phyloP scores from a whole-genome alignment of 2,888 invertebrate species.

The Caenorhabditis japonica region DNA sequence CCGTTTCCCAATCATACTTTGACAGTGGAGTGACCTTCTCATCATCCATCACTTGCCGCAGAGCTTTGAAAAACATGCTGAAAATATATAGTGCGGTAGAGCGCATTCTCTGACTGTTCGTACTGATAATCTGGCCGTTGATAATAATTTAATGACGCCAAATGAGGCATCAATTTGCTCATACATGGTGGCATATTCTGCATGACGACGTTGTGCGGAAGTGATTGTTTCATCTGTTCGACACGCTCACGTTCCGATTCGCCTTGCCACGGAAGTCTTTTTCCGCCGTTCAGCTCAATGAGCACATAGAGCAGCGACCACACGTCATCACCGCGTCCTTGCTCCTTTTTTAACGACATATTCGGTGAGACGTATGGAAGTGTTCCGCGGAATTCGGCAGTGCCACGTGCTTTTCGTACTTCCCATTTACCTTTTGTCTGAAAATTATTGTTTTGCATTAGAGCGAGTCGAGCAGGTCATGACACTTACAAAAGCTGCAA shows the following conservation, averaged over 20 bases:
- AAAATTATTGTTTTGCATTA: conserved; percentile 5
- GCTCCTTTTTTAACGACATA: conserved; percentile 66
- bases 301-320: conserved; percentile 54
- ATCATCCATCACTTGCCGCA: conserved; percentile 37
- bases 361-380: conserved; percentile 66
- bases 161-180: conserved; percentile 49
- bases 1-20: conserved; percentile 42
- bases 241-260: conserved; percentile 53
- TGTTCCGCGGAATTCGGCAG: conserved; percentile 72
- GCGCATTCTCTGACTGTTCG: no score
- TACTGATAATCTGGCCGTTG: conserved; percentile 60
- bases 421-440: conserved; percentile 58
- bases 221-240: conserved; percentile 54
- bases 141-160: conserved; percentile 61
- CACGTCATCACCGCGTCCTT: conserved; percentile 58
- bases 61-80: conserved; percentile 29
- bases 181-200: conserved; percentile 58
- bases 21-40: conserved; percentile 29
- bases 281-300: conserved; percentile 81
- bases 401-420: conserved; percentile 62
- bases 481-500: conserved; percentile 45
- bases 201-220: conserved; percentile 50
- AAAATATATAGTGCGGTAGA: neutral
- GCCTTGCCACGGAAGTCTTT: conserved; percentile 67
- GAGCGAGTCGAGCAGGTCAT: no score